These are phyloP conservation scores for Anniella stebbinsi DNA, from an alignment of 2,797 vertebrate species.

Conservation along the genomic window DNA sequence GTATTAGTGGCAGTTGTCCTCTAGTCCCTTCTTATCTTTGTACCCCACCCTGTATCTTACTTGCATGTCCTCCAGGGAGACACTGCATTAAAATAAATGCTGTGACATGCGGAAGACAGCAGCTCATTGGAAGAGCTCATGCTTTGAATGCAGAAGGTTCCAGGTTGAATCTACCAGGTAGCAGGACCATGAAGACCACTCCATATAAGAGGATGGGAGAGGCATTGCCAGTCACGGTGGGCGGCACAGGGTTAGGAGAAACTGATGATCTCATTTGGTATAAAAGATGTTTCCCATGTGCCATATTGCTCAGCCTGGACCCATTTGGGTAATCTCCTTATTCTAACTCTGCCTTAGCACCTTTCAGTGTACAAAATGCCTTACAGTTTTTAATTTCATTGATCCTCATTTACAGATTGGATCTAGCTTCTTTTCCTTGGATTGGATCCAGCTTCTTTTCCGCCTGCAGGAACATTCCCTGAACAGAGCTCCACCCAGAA, in stretches of 20 bases:
- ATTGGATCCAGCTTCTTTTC: no score
- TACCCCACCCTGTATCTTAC: no score
- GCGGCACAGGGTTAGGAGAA: neutral
- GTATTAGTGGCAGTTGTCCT: constrained; percentile 4
- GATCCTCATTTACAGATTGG: neutral
- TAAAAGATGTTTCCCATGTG: neutral
- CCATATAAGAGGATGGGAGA: neutral
- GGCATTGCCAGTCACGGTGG: no score
- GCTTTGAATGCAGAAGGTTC: neutral
- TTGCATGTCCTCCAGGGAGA: neutral
- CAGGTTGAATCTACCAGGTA: neutral
- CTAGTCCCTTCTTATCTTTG: neutral
- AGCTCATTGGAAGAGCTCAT: neutral
- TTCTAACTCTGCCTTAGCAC: neutral
- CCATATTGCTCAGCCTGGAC: no score
- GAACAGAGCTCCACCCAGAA: no score
- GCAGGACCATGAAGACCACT: neutral
- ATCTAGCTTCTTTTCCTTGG: no score
- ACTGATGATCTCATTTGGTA: neutral
- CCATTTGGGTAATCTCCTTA: neutral
- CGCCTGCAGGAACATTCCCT: no score
- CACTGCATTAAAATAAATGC: neutral
- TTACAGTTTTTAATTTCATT: neutral
- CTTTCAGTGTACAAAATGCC: no score
- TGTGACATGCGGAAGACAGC: neutral